Base-by-base conservation (phyloP, 1,140 invertebrate species). In the Bombus haemorrhoidalis region DNA sequence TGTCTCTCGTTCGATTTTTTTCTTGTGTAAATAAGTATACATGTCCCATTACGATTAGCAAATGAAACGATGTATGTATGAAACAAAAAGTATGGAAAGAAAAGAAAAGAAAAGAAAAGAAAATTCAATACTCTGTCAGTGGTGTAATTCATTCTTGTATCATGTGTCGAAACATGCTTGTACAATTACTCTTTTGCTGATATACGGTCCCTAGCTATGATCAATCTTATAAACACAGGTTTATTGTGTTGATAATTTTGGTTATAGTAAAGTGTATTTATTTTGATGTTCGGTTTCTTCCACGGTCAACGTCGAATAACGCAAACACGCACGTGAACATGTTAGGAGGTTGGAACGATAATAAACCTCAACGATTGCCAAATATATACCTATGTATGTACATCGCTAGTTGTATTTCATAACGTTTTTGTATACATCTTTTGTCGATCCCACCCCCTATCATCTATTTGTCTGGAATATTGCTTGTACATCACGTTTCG, bases 281-380 rank as follows among this genome's bases (percentile, higher is more conserved):
- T 85, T 62, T 34, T 28, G 18, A 34, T 34, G 9, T n/a, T 18
- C 15, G 1, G 15, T 71, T 57, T 59, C 37, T 57, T 59, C 59
- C 71, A 75, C n/a, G 62, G 68, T 82, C 87, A 79, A 78, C 25
- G 43, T 12, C 53, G 64, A 62, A 43, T 59, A 43, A 28, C 73
- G 34, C 57, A 43, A 73, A 87, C 69, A 83, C 73, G 34, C 22
- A 34, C 28, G 34, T 37, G 62, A 87, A 57, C n/a, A 32, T 18
- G 66, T 47, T 85, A 85, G 77, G 78, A 85, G 77, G 78, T 89
- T 77, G 85, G 28, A 68, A 43, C 62, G n/a, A 28, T 82, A 66
- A 82, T 39, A n/a, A 87, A 43, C 41, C n/a, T 34, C 22, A 22
- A 43, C 84, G 89, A 92, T 89, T 87, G 83, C 86, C 90, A 88